These are phyloP conservation scores for Pseudochromis fuscus DNA, from an alignment of 2,797 vertebrate genomes.

Conservation along the genomic window DNA sequence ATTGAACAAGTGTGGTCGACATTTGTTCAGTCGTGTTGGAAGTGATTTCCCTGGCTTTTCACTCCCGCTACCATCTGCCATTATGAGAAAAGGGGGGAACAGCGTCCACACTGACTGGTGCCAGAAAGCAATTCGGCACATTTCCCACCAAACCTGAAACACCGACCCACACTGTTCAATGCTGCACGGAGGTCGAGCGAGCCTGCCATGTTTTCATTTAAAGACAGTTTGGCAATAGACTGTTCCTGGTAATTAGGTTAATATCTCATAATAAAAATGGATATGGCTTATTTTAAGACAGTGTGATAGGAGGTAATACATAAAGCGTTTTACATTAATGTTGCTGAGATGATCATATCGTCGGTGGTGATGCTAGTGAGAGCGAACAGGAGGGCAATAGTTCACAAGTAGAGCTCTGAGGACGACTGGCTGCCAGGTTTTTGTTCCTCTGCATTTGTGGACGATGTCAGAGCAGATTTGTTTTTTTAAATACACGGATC, in stretches of 20 bases:
- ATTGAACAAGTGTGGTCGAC: not conserved
- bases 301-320: conserved; percentile 3
- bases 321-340: not conserved
- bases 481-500: not conserved
- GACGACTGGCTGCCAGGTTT: not conserved
- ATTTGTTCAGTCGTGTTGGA: conserved; percentile 15
- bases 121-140: conserved; percentile 31
- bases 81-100: conserved; percentile 16
- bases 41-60: conserved; percentile 6
- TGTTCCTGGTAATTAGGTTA: too few relatives aligned
- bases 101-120: not conserved
- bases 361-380: not conserved
- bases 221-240: not conserved
- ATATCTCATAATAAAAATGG: not conserved
- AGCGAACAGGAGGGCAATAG: not conserved
- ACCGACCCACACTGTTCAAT: conserved; percentile 19
- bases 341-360: too few relatives aligned
- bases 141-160: conserved; percentile 39
- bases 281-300: conserved; percentile 22
- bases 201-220: not conserved
- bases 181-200: not conserved
- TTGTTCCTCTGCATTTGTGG: not conserved
- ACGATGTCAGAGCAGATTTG: not conserved
- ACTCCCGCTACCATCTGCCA: conserved; percentile 28
- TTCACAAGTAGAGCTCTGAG: not conserved